Percentiles rank a stretch among this genome's conserved stretches.
Evolutionary conservation across 2,113 vertebrate species (phyloP).

Genomic region (Oxygymnocypris stewartii): DNA sequence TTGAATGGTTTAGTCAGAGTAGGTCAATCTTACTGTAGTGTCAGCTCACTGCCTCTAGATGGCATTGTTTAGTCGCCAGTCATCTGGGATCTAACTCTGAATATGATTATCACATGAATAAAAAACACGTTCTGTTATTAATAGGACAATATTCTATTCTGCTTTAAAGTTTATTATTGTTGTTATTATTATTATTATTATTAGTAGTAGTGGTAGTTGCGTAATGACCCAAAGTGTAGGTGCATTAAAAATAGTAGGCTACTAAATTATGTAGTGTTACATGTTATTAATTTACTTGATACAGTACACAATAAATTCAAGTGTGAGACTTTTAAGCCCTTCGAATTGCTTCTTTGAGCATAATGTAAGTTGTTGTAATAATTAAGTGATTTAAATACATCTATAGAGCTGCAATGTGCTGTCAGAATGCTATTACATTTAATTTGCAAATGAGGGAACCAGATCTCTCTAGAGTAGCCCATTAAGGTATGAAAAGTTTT

Average conservation of each 20-base stretch:
- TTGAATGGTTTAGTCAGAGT: background rate
- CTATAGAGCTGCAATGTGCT: background rate
- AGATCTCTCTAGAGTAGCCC: conserved; percentile 24
- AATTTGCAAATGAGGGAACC: conserved; percentile 23
- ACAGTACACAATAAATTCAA: background rate
- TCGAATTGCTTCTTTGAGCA: background rate
- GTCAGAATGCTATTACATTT: conserved; percentile 21
- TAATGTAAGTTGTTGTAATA: conserved; percentile 18
- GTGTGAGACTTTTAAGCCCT: background rate
- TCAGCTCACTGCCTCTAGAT: conserved; percentile 9
- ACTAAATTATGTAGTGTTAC: background rate
- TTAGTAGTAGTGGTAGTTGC: background rate
- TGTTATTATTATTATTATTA: background rate
- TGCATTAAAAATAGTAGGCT: background rate
- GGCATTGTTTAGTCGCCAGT: conserved; percentile 23
- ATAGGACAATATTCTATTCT: background rate
- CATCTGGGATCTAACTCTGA: background rate
- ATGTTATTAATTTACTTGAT: background rate
- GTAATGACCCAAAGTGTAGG: background rate
- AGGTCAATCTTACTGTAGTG: background rate
- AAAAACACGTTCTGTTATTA: background rate
- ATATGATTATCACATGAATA: background rate
- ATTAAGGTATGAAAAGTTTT: conserved; percentile 41
- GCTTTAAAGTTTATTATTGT: background rate
- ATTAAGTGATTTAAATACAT: conserved; percentile 11